phyloP scores from a whole-genome alignment of 2,113 vertebrate species.

The zebrafish (Danio rerio) region GRCz12tu NC_133193.1:23631001-23631500 shows the following conservation, averaged over 20 bases:
- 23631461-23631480: slow-evolving; percentile 1
- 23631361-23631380: background rate
- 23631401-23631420: slow-evolving; percentile 3
- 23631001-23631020: background rate
- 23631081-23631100: background rate
- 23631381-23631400: background rate
- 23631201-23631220: background rate
- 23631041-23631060: background rate
- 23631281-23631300: slow-evolving; percentile 14
- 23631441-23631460: slow-evolving; percentile 36
- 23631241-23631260: background rate
- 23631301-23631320: background rate
- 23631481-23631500: slow-evolving; percentile 6
- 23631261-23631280: background rate
- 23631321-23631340: background rate
- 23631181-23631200: background rate
- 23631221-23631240: background rate
- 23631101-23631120: background rate
- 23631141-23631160: background rate
- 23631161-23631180: background rate
- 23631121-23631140: background rate
- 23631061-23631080: background rate
- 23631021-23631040: background rate
- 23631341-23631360: background rate
- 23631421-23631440: slow-evolving; percentile 13